Evolutionary conservation across 37 sponge, comb jelly and placozoan genomes (phyloP).

Genomic region (Chondrilla cf. caribensis): DNA sequence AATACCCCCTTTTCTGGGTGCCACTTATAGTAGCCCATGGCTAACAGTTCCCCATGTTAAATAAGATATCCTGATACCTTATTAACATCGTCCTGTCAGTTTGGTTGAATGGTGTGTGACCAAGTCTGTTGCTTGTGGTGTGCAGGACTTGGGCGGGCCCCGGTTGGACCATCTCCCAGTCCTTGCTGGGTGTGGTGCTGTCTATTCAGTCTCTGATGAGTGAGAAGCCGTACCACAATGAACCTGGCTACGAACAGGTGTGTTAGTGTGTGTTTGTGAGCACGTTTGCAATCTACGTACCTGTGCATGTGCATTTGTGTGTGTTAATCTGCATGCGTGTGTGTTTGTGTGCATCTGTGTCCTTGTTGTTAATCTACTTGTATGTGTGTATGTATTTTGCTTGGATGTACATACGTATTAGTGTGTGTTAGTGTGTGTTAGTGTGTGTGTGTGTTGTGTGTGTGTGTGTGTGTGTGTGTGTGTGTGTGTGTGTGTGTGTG

Average conservation of each 20-base stretch:
- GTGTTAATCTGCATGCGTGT: neutral
- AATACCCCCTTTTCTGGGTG: no score
- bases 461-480: neutral
- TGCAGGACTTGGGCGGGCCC: constrained; percentile 74
- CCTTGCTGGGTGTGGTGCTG: constrained; percentile 56
- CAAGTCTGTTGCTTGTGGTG: no score
- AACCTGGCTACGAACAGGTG: constrained; percentile 82
- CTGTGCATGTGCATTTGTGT: neutral
- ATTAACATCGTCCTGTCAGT: no score
- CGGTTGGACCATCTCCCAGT: constrained; percentile 62
- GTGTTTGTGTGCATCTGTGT: neutral
- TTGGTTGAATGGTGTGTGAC: no score
- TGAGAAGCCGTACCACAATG: constrained; percentile 90
- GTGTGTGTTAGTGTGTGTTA: neutral
- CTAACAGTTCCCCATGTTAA: no score
- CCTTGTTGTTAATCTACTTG: no score
- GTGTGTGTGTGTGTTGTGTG: constrained; percentile 2
- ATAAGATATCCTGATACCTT: no score
- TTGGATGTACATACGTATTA: neutral
- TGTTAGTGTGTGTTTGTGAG: neutral
- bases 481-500: neutral
- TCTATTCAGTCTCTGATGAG: constrained; percentile 85
- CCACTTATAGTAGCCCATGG: no score
- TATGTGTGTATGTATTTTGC: no score
- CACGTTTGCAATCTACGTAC: no score